Percentiles rank a stretch among this genome's conserved stretches.
Conservation (phyloP, 2,888 invertebrate species). For the Hoplodrina ambigua region DNA sequence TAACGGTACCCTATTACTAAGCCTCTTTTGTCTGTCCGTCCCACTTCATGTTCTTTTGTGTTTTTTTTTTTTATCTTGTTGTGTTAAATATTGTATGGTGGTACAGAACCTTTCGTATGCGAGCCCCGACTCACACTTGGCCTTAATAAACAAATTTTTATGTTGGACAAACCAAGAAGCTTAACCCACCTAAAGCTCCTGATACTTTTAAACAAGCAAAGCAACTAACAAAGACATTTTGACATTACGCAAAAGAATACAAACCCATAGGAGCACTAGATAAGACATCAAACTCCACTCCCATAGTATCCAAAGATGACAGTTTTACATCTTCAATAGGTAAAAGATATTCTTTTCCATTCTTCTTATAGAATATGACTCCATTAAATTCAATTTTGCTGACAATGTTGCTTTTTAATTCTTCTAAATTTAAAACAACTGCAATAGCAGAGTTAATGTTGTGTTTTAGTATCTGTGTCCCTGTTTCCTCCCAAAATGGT, state of each 20-base stretch:
- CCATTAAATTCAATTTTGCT: slow-evolving; percentile 76
- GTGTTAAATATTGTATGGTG: too few relatives aligned
- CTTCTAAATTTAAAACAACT: slow-evolving; percentile 72
- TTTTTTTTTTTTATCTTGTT: too few relatives aligned
- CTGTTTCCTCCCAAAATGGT: slow-evolving; percentile 75
- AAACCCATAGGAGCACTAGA: slow-evolving; percentile 67
- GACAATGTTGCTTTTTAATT: slow-evolving; percentile 70
- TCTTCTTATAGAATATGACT: slow-evolving; percentile 72
- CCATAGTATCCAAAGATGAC: slow-evolving; percentile 74
- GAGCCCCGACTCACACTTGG: too few relatives aligned
- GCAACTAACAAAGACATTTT: not conserved
- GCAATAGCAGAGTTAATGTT: slow-evolving; percentile 67
- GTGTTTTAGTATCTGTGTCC: slow-evolving; percentile 57
- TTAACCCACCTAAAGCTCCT: slow-evolving; percentile 8
- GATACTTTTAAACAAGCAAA: slow-evolving; percentile 26
- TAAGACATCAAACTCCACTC: slow-evolving; percentile 77
- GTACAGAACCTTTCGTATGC: too few relatives aligned
- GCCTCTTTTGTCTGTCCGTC: too few relatives aligned
- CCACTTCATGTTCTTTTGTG: too few relatives aligned
- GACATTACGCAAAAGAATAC: slow-evolving; percentile 31
- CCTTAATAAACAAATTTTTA: too few relatives aligned
- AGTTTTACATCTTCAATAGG: slow-evolving; percentile 76
- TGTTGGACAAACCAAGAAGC: not conserved
- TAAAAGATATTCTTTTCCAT: slow-evolving; percentile 69
- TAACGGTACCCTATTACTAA: too few relatives aligned